Percentiles rank a stretch among this genome's conserved stretches.
Conservation (phyloP, 2,797 vertebrate genomes). For the Pangasius djambal region DNA sequence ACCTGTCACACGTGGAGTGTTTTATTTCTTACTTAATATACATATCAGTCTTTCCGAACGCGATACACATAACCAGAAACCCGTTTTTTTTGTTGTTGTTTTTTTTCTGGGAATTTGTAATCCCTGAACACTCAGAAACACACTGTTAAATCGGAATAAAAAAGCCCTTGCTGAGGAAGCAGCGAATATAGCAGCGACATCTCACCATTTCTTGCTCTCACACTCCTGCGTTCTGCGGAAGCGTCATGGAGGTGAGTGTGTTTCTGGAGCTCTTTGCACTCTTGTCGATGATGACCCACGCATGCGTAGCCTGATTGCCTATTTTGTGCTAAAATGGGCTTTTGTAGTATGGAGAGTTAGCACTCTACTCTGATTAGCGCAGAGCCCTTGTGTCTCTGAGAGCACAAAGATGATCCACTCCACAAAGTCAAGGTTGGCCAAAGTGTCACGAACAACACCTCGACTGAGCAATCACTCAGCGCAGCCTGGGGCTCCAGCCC, state of each 20-base stretch:
- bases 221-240: slow-evolving; percentile 5
- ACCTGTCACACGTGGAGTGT: background rate
- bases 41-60: background rate
- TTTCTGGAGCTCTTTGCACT: slow-evolving; percentile 48
- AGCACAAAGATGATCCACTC: slow-evolving; percentile 46
- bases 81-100: no score
- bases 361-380: slow-evolving; percentile 59
- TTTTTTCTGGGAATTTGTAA: background rate
- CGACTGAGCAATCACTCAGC: slow-evolving; percentile 6
- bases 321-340: slow-evolving; percentile 51
- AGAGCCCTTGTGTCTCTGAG: slow-evolving; percentile 44
- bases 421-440: slow-evolving; percentile 57
- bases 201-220: slow-evolving; percentile 5
- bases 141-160: slow-evolving; percentile 14
- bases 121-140: background rate
- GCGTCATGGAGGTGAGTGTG: slow-evolving; percentile 29
- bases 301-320: slow-evolving; percentile 51
- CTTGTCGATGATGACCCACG: slow-evolving; percentile 36
- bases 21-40: background rate
- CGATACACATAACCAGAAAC: background rate
- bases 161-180: background rate
- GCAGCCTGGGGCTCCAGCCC: slow-evolving; percentile 2
- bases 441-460: slow-evolving; percentile 37
- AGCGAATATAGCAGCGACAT: background rate
- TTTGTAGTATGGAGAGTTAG: slow-evolving; percentile 50